phyloP scores from a whole-genome alignment of 2,888 invertebrate species.

The Sialis fuliginosa region DNA sequence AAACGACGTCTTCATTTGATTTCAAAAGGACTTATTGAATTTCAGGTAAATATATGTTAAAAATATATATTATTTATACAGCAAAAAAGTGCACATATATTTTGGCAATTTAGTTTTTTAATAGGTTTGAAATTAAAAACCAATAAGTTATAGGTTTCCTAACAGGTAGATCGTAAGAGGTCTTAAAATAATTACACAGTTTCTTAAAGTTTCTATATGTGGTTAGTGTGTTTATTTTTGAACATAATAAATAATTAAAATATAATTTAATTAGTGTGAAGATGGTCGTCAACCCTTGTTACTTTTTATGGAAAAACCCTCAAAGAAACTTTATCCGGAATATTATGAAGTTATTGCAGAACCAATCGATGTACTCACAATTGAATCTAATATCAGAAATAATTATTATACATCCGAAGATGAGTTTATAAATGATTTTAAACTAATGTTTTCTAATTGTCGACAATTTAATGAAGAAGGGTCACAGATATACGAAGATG shows the following conservation, averaged over 20 bases:
- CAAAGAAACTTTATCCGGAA: constrained; percentile 84
- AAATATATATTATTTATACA: too few species aligned
- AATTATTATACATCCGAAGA: constrained; percentile 69
- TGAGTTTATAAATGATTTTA: constrained; percentile 70
- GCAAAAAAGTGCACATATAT: too few species aligned
- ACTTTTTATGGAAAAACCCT: constrained; percentile 92
- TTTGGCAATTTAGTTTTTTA: too few species aligned
- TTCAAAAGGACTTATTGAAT: constrained; percentile 57
- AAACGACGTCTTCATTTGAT: constrained; percentile 67
- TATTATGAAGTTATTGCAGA: constrained; percentile 88
- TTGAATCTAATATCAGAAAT: constrained; percentile 77
- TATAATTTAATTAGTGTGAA: constrained; percentile 31
- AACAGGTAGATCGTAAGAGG: too few species aligned
- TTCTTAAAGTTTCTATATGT: too few species aligned
- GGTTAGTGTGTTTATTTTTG: too few species aligned
- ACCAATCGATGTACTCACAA: constrained; percentile 89
- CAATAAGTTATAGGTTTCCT: too few species aligned
- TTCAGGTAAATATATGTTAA: constrained; percentile 29
- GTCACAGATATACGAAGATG: constrained; percentile 90
- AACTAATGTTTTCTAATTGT: constrained; percentile 95
- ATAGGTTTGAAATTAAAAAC: too few species aligned
- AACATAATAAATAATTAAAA: constrained; percentile 12
- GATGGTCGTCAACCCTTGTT: constrained; percentile 76
- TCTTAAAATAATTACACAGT: too few species aligned
- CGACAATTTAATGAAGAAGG: constrained; percentile 93